Conservation (phyloP, 2,113 vertebrate genomes). For the Scopus umbretta region DNA sequence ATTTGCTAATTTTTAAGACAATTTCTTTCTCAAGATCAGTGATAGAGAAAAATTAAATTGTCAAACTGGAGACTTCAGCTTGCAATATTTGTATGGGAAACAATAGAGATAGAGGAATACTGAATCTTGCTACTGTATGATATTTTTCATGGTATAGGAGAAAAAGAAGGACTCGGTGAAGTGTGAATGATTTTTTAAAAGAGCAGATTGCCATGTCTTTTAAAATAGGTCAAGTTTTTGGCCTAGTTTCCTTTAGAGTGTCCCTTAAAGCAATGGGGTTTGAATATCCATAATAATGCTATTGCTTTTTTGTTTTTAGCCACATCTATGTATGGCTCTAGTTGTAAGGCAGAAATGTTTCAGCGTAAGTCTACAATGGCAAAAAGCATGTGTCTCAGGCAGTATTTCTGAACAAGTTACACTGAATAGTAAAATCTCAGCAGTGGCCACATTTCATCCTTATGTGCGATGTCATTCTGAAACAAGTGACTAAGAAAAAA, state of each 20-base stretch:
- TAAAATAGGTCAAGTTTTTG: conserved; percentile 66
- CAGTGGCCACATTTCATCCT: not conserved
- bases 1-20: not conserved
- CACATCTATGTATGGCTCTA: not conserved
- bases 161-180: conserved; percentile 29
- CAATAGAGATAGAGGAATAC: not conserved
- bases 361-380: not conserved
- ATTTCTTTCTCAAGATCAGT: not conserved
- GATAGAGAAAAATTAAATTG: not conserved
- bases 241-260: conserved; percentile 39
- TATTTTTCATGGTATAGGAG: conserved; percentile 22
- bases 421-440: not conserved
- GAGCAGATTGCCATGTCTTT: conserved; percentile 59
- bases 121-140: not conserved
- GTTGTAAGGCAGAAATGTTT: not conserved
- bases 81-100: not conserved
- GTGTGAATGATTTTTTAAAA: conserved; percentile 51
- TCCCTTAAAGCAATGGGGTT: conserved; percentile 40
- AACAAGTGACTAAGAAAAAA: not conserved
- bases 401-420: not conserved
- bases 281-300: not conserved
- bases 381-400: not conserved
- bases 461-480: not conserved
- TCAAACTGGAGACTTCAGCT: not conserved
- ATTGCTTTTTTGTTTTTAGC: not conserved